Evolutionary conservation across 2,888 invertebrate species (phyloP).

Genomic region (Drosophila lacicola): DNA sequence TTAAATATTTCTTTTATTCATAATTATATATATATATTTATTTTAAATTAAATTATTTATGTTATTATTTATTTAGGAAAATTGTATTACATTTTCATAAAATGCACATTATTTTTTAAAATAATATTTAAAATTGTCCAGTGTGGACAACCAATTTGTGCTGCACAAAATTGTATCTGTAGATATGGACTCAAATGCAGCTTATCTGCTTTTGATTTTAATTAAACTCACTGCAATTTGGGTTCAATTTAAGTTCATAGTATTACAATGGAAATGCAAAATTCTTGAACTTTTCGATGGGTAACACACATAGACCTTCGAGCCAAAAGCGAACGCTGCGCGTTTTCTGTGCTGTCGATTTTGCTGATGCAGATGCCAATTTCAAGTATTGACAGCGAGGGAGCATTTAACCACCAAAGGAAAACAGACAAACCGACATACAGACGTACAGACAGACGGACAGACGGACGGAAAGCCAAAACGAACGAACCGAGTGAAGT

Average conservation of each 20-base stretch:
- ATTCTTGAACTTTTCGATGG: slow-evolving; percentile 4
- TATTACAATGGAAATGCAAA: slow-evolving; percentile 26
- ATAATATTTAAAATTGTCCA: too few relatives aligned
- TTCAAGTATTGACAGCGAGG: slow-evolving; percentile 68
- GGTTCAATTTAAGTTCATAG: slow-evolving; percentile 11
- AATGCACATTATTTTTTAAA: too few relatives aligned
- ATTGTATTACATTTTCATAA: too few relatives aligned
- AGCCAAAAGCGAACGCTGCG: slow-evolving; percentile 14
- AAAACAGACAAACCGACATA: slow-evolving; percentile 22
- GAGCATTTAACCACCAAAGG: slow-evolving; percentile 69
- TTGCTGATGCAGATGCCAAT: slow-evolving; percentile 58
- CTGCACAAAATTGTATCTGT: background rate
- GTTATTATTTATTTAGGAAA: too few relatives aligned
- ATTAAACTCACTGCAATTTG: slow-evolving; percentile 21
- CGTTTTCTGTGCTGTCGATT: slow-evolving; percentile 20
- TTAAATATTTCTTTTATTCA: background rate
- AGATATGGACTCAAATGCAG: background rate
- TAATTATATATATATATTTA: background rate
- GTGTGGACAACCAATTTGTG: background rate
- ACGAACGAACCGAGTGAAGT: slow-evolving; percentile 37
- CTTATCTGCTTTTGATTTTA: slow-evolving; percentile 19
- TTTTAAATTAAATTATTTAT: background rate
- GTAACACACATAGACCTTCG: slow-evolving; percentile 7
- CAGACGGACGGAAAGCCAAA: background rate
- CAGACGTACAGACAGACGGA: slow-evolving; percentile 13